Evolutionary conservation across 2,113 vertebrate species (phyloP), one percentile per base, ranked within the genome.

Genomic region (Acinonyx jubatus): DNA sequence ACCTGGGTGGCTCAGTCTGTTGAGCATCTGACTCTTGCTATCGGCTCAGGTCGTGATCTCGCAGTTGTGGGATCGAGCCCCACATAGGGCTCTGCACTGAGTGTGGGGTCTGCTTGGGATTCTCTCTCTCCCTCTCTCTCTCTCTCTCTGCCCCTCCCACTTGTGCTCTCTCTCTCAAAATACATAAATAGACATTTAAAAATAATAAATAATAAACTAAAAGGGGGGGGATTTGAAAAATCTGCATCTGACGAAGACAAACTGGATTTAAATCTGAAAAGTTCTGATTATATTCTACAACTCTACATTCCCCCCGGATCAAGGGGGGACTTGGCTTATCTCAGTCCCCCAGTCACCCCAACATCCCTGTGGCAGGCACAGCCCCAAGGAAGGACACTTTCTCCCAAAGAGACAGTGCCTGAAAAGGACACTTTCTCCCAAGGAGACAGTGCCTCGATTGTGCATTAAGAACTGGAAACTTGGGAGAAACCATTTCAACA

Each of bases 201-300:
- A 61, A 61, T 25, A 61, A 57, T 57, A 57, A 57, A 57, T 52
- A 1, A 57, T 61, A 61, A 61, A 61, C 23, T 23, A 61, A 76
- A 38, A 21, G 4, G 45, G 1, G n/a, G n/a, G 10, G 7, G 2
- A 63, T 88, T 95, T 74, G 33, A 79, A 83, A 94, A 71, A 83
- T 38, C 45, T 86, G 45, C 87, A 45, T 71, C 57, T 84, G 36
- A 81, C 52, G 81, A 45, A 50, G 78, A 57, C 81, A 96, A 95
- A 79, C n/a, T 69, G 48, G 6, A 74, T 88, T 89, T 92, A 66
- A 89, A 91, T 71, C 65, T 96, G 93, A 50, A 55, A 95, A 73
- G 15, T 7, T 61, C 29, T 4, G 1, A 71, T 78, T 66, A 71
- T 13, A 41, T 7, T 73, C 63, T 50, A 19, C 21, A 74, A 31